Evolutionary conservation across 2,797 vertebrate genomes (phyloP).

Genomic region (Pseudochaenichthys georgianus): DNA sequence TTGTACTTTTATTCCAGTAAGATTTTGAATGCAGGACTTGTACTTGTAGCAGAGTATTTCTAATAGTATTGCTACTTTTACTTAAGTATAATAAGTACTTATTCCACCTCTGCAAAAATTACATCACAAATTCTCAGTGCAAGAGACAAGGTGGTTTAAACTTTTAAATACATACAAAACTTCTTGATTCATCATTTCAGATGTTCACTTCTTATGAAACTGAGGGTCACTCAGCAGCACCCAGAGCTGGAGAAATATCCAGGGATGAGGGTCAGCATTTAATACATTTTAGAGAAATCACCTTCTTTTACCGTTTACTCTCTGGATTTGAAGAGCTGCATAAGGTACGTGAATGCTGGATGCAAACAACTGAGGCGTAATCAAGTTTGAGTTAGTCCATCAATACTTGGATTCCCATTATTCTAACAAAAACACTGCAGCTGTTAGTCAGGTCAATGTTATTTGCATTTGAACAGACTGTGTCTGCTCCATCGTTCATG

Average conservation of each 20-base stretch:
- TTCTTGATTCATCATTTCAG: no score
- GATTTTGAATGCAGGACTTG: no score
- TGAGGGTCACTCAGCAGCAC: background rate
- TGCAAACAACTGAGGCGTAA: background rate
- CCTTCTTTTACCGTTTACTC: background rate
- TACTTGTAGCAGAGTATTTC: no score
- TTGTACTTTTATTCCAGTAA: no score
- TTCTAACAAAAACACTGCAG: background rate
- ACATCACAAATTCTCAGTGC: background rate
- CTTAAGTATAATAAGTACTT: no score
- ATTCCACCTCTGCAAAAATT: background rate
- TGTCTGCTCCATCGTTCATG: background rate
- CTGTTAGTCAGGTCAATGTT: background rate
- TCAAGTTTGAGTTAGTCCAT: background rate
- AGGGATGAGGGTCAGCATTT: no score
- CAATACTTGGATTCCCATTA: background rate
- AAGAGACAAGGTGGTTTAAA: background rate
- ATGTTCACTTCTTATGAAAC: background rate
- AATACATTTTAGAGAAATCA: no score
- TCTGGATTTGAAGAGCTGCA: background rate
- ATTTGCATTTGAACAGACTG: conserved; percentile 1
- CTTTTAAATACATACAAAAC: background rate
- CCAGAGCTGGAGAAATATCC: background rate
- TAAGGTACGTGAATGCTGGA: background rate
- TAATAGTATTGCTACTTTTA: no score